Conservation (phyloP, 2,113 vertebrate genomes). For the Muscicapa adusta region DNA sequence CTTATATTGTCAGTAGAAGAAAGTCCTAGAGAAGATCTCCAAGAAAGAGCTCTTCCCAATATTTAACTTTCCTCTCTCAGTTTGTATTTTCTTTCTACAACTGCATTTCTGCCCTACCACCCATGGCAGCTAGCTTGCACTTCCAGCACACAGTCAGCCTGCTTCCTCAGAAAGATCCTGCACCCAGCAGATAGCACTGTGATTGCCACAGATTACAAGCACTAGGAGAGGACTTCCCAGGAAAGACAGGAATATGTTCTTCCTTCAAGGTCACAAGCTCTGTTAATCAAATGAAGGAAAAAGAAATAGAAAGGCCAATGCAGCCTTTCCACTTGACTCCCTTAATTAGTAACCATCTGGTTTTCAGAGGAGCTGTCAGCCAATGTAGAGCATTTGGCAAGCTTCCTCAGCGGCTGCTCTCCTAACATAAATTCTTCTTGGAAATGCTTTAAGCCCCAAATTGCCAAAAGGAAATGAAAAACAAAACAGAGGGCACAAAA, state of each 20-base stretch:
- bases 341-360: conserved; percentile 55
- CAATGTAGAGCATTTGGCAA: conserved; percentile 12
- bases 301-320: neutral
- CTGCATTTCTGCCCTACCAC: neutral
- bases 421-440: conserved; percentile 7
- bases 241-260: neutral
- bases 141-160: neutral
- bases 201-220: accelerated
- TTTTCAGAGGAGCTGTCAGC: conserved; percentile 33
- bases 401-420: conserved; percentile 9
- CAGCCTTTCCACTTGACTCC: conserved; percentile 17
- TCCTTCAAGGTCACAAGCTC: neutral
- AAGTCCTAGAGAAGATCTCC: neutral
- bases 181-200: neutral
- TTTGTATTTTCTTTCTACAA: neutral
- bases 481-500: neutral
- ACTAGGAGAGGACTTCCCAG: neutral
- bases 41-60: neutral
- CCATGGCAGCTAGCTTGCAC: neutral
- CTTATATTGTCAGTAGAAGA: too few species aligned
- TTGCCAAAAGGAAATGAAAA: neutral
- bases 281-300: neutral
- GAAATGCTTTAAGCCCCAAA: neutral
- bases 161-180: neutral
- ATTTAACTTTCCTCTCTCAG: neutral